Base-by-base conservation (phyloP, 2,113 vertebrate species). In the Eretmochelys imbricata region DNA sequence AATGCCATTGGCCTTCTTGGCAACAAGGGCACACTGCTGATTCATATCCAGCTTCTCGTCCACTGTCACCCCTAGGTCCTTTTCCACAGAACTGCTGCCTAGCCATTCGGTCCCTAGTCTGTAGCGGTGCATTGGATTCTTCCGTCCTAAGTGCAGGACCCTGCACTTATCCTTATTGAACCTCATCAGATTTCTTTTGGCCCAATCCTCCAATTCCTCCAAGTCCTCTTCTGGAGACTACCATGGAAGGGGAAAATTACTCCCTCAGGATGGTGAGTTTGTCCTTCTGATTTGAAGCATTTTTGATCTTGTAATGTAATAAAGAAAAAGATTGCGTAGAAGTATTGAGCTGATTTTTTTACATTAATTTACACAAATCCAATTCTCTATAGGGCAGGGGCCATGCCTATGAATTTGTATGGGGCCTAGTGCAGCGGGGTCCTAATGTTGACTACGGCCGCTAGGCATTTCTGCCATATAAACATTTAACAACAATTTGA, bases 241-340 rank as follows among this genome's bases (percentile, higher is more conserved):
- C 1, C 46, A 14, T 75, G 72, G 83, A 92, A 55, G 5, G 2
- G 19, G 24, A 75, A 19, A 90, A 80, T 35, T 90, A 0, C 1
- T 4, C 24, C 9, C 1, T 89, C 19, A 19, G 4, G 78, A 29
- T 10, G 5, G 1, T n/a, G 1, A 38, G 31, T 31, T 65, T 0
- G 0, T 4, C 27, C 79, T 24, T 89, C 51, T 75, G 35, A 84
- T 27, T 8, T 19, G 20, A 4, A 35, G 9, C n/a, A 80, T 10
- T 80, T 91, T 8, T 2, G 4, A 80, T 48, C n/a, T 85, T 82
- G 38, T 49, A 87, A 2, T n/a, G 2, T 46, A 83, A 49, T 51
- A 62, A 16, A 59, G 62, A 84, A 80, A 8, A 84, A 72, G 14
- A 79, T 2, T 65, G 69, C 59, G 87, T 82, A 3, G 0, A 55